Conservation (phyloP, 2,888 invertebrate genomes). For the Andrena bicolor region DNA sequence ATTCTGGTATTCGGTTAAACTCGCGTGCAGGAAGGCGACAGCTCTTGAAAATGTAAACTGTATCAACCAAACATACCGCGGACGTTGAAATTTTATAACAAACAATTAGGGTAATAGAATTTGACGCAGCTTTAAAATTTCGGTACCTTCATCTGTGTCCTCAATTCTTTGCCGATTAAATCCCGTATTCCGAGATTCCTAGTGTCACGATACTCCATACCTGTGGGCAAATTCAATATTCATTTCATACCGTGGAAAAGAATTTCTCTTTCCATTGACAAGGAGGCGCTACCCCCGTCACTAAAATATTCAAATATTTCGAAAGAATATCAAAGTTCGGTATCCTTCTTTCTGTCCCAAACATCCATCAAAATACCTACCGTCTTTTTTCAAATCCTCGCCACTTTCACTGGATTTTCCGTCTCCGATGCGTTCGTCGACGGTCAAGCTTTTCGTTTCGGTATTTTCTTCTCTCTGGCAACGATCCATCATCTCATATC, state of each 20-base stretch:
- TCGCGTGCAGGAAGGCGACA: no score
- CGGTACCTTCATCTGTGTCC: conserved; percentile 72
- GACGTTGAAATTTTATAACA: neutral
- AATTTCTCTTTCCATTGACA: neutral
- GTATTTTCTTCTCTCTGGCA: neutral
- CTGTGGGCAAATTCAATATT: conserved; percentile 2
- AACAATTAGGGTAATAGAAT: no score
- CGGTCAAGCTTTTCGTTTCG: neutral
- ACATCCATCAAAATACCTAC: conserved; percentile 3
- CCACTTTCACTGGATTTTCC: neutral
- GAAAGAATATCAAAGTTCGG: no score
- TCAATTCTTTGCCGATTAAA: conserved; percentile 62
- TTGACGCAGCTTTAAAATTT: neutral
- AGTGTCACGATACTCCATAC: neutral
- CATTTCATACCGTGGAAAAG: neutral
- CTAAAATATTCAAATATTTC: no score
- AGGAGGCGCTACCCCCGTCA: neutral
- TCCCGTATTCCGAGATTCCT: conserved; percentile 15
- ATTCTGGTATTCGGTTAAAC: no score
- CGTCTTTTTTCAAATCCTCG: neutral
- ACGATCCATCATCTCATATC: conserved; percentile 12
- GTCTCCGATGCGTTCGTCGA: neutral
- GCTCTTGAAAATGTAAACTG: no score
- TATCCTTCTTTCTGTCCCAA: no score
- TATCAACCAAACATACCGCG: no score